Base-by-base conservation (phyloP, 1,140 invertebrate genomes). In the Pantala flavescens region DNA sequence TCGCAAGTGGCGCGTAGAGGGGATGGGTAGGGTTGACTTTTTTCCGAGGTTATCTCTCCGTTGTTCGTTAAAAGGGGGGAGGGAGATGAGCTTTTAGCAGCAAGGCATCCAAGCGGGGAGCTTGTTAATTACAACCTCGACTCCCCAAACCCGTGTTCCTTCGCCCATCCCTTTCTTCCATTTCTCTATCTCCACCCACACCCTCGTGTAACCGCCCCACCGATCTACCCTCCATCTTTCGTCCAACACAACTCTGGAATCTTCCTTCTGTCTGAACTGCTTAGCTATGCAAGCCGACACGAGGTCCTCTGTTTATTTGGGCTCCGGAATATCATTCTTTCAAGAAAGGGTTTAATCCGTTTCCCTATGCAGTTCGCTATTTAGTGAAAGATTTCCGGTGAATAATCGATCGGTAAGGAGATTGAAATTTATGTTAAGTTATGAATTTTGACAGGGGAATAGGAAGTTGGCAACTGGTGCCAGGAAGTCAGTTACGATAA, bases 31-130 rank as follows among this genome's bases (percentile, higher is more conserved):
- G 49, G 49, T 16, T 63, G 49, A 21, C 28, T 36, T 36, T 36
- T 36, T 36, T 63, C 12, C 16, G 49, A 14, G 49, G 49, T 63
- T 16, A 36, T 36, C 28, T 36, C 28, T 36, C 28, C 28, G 49
- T 63, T 19, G 49, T 63, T 16, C 16, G 49, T 63, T 16, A 36
- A 36, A 63, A 63, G 49, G 49, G 49, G n/a, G 49, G 5, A 19
- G 49, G 49, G 49, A 63, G 49, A 63, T 63, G 49, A 63, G 49
- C 49, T 63, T 63, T 63, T 63, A 63, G 49, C 49, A 63, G 49
- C 49, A 12, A 21, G 49, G 49, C 49, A 63, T 63, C 49, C 49
- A 21, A 63, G 49, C 49, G 49, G 49, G 49, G 14, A 63, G 49
- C 49, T 63, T 63, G 49, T 63, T 63, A 63, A 63, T 63, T 63